These are phyloP conservation scores for Galendromus occidentalis DNA, from an alignment of 1,140 invertebrate species.

Conservation along the genomic window DNA sequence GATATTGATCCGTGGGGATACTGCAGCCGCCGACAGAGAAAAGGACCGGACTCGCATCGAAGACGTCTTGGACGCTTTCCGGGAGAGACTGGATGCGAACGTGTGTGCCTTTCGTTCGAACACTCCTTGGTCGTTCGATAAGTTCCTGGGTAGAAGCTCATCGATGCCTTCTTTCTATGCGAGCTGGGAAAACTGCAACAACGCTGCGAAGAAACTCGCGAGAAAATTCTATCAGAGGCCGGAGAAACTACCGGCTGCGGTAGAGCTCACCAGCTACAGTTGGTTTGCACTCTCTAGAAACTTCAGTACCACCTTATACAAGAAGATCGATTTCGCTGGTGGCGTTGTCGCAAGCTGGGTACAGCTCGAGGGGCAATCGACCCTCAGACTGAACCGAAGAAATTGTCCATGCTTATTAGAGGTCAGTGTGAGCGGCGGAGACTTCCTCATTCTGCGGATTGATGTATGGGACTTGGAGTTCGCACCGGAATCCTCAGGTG, in stretches of 20 bases:
- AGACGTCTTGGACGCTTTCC: background rate
- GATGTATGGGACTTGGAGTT: background rate
- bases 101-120: background rate
- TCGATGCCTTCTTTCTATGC: background rate
- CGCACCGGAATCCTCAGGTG: background rate
- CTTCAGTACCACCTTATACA: background rate
- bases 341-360: background rate
- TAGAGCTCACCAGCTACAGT: conserved; percentile 3
- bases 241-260: background rate
- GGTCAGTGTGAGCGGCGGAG: background rate
- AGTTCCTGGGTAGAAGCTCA: background rate
- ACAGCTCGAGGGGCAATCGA: background rate
- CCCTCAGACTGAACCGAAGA: background rate
- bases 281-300: background rate
- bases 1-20: background rate
- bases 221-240: background rate
- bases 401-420: background rate
- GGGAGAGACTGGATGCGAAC: background rate
- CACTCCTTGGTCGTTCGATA: background rate
- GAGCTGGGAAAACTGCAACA: background rate
- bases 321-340: background rate
- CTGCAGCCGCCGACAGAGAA: background rate
- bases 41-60: background rate
- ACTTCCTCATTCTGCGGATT: background rate
- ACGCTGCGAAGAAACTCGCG: background rate